phyloP scores from a whole-genome alignment of 2,797 vertebrate species.

The Antrozous pallidus region DNA sequence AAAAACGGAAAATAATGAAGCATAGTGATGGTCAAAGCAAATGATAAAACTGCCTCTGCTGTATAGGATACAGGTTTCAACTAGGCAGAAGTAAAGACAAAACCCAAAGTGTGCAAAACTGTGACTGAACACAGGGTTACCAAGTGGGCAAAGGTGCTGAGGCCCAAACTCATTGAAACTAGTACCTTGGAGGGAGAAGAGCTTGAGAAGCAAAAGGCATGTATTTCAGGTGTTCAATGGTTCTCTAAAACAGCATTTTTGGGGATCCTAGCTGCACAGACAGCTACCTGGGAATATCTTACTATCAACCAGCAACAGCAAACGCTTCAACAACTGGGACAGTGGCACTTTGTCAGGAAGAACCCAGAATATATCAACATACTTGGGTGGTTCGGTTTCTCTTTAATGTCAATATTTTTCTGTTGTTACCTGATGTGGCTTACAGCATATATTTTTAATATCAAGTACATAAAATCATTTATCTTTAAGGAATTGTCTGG shows the following conservation, averaged over 20 bases:
- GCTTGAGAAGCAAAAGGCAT: neutral
- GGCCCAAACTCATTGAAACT: neutral
- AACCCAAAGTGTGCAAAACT: neutral
- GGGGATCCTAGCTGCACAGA: neutral
- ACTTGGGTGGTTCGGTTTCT: neutral
- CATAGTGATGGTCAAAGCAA: neutral
- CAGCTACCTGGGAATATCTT: neutral
- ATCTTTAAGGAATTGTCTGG: neutral
- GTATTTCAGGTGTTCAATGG: neutral
- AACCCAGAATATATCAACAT: neutral
- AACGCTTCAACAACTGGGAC: neutral
- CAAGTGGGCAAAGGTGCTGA: neutral
- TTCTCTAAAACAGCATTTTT: neutral
- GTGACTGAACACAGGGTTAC: accelerated
- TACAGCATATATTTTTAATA: neutral
- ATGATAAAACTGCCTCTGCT: neutral
- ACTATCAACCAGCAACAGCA: neutral
- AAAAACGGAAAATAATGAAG: neutral
- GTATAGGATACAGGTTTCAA: neutral
- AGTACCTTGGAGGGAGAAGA: neutral
- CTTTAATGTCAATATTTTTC: neutral
- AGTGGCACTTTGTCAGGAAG: neutral
- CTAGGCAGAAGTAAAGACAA: neutral
- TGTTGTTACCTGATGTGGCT: neutral
- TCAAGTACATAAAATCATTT: neutral